These are phyloP conservation scores for Tichodroma muraria DNA, from an alignment of 2,113 vertebrate genomes.

Conservation along the genomic window DNA sequence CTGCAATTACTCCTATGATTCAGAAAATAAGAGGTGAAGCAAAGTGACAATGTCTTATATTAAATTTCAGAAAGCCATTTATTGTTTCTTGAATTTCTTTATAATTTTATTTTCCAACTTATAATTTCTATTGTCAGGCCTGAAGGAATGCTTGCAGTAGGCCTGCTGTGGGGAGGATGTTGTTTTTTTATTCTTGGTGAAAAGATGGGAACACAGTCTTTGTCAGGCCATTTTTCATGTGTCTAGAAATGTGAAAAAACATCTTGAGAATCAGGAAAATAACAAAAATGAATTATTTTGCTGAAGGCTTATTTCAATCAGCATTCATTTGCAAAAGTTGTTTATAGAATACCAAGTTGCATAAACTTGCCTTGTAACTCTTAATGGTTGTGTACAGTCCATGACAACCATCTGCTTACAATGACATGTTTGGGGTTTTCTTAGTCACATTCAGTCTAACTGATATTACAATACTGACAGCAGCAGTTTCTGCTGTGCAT, in stretches of 20 bases:
- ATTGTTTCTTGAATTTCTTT: background rate
- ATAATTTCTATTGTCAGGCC: background rate
- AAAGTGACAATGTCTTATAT: background rate
- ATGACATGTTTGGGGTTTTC: background rate
- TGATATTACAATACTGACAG: constrained; percentile 59
- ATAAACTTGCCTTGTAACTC: background rate
- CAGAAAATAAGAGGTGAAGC: background rate
- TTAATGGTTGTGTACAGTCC: constrained; percentile 25
- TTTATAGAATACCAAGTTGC: background rate
- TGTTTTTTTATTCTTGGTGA: background rate
- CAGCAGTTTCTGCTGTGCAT: background rate
- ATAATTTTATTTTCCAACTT: background rate
- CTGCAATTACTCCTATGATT: background rate
- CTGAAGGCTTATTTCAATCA: background rate
- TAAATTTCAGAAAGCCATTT: background rate
- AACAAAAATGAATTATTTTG: background rate
- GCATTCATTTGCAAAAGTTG: background rate
- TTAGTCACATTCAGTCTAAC: background rate
- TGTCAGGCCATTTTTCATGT: background rate
- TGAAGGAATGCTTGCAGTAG: background rate
- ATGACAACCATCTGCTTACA: constrained; percentile 50
- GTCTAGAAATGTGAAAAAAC: background rate
- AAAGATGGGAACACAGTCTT: background rate
- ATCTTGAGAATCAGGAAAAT: background rate
- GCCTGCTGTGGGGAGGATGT: background rate